Percentiles rank a stretch among this genome's conserved stretches.
Conservation (phyloP, 2,888 invertebrate species). For the Leptura quadrifasciata region DNA sequence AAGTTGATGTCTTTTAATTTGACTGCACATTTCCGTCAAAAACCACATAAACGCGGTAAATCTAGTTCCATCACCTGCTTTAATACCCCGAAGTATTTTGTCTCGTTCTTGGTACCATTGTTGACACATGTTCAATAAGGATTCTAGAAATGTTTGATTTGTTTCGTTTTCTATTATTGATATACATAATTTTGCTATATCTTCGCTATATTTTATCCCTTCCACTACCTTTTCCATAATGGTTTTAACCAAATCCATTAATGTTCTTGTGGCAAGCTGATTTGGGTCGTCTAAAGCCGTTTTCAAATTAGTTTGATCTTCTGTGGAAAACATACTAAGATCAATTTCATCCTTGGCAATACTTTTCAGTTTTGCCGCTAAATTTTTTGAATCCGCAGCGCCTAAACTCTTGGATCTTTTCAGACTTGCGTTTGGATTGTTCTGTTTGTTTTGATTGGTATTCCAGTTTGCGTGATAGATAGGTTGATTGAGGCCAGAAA, state of each 20-base stretch:
- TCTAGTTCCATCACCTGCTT: conserved; percentile 79
- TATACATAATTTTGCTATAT: conserved; percentile 90
- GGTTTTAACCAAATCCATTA: conserved; percentile 91
- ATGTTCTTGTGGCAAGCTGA: conserved; percentile 81
- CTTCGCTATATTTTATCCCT: conserved; percentile 85
- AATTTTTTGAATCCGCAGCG: conserved; percentile 83
- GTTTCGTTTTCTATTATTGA: conserved; percentile 91
- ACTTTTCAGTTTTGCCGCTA: conserved; percentile 81
- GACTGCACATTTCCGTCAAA: conserved; percentile 93
- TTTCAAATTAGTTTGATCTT: conserved; percentile 84
- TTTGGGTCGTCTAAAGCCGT: conserved; percentile 90
- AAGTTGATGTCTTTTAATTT: conserved; percentile 82
- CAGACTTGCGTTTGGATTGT: conserved; percentile 65
- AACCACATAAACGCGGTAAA: conserved; percentile 92
- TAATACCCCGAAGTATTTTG: conserved; percentile 77
- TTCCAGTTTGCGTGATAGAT: conserved; percentile 58
- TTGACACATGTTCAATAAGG: conserved; percentile 91
- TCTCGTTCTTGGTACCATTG: conserved; percentile 89
- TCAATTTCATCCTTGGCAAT: conserved; percentile 83
- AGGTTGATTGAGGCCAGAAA: conserved; percentile 72
- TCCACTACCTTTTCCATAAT: conserved; percentile 88
- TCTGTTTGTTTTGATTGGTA: conserved; percentile 66
- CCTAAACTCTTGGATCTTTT: conserved; percentile 90
- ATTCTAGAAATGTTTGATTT: conserved; percentile 92
- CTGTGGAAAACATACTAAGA: conserved; percentile 84